These are phyloP conservation scores for Microcaecilia unicolor DNA, from an alignment of 2,797 vertebrate species.

Conservation along the genomic window DNA sequence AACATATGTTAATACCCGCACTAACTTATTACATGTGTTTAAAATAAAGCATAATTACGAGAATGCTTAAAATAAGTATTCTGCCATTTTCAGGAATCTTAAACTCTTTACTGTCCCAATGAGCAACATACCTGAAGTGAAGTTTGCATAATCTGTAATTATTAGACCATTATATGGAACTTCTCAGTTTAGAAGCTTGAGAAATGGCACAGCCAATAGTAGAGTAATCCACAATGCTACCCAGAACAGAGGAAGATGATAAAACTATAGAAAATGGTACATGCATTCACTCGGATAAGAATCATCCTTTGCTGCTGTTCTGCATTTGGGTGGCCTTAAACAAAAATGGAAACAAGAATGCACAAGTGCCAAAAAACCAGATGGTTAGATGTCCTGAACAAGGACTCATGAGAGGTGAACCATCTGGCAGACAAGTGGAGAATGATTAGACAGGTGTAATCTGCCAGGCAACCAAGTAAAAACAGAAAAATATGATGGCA, in stretches of 20 bases:
- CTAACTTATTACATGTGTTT: too few species aligned
- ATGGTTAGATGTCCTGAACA: constrained; percentile 15
- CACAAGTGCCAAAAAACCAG: constrained; percentile 27
- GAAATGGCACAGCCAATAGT: constrained; percentile 4
- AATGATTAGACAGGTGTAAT: constrained; percentile 2
- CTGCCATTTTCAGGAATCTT: not conserved
- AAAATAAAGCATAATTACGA: too few species aligned
- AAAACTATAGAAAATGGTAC: too few species aligned
- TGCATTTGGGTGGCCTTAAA: constrained; percentile 24
- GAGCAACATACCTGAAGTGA: not conserved
- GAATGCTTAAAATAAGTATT: not conserved
- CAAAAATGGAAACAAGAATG: constrained; percentile 10
- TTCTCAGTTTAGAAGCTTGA: not conserved
- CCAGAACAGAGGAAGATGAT: constrained; percentile 1
- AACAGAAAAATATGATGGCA: too few species aligned
- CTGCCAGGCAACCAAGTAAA: not conserved
- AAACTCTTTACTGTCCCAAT: not conserved
- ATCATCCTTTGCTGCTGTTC: constrained; percentile 12
- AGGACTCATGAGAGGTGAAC: constrained; percentile 19
- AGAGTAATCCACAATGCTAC: not conserved
- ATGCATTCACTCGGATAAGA: constrained; percentile 16
- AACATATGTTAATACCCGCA: too few species aligned
- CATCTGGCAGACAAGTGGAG: constrained; percentile 16
- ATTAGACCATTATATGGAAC: not conserved
- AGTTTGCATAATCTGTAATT: not conserved